These are phyloP conservation scores for Dryocosmus kuriphilus DNA, from an alignment of 2,888 invertebrate species.

Conservation along the genomic window DNA sequence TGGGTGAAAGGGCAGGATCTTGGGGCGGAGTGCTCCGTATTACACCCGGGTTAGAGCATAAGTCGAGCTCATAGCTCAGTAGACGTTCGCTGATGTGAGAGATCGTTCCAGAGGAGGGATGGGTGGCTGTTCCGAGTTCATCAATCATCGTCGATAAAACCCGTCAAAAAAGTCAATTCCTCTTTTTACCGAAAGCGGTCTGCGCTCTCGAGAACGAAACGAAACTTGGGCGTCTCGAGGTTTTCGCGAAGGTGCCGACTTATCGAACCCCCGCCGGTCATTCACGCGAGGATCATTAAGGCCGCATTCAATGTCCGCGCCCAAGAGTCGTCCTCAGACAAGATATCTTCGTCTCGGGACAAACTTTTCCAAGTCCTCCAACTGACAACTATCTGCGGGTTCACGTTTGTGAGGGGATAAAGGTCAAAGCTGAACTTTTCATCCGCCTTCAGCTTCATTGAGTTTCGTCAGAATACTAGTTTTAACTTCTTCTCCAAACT, in stretches of 20 bases:
- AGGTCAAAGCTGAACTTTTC: slow-evolving; percentile 37
- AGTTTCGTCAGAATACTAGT: slow-evolving; percentile 28
- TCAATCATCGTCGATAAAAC: slow-evolving; percentile 72
- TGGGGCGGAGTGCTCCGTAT: slow-evolving; percentile 52
- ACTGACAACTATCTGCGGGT: slow-evolving; percentile 35
- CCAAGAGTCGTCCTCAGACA: slow-evolving; percentile 11
- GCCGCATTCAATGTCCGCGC: slow-evolving; percentile 15
- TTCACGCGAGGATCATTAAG: slow-evolving; percentile 21
- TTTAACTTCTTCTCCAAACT: slow-evolving; percentile 29
- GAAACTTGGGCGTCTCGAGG: not conserved
- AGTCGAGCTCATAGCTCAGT: slow-evolving; percentile 25
- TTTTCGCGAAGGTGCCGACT: slow-evolving; percentile 10
- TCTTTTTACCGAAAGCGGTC: slow-evolving; percentile 58
- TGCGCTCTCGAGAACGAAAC: not conserved
- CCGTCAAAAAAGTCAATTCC: slow-evolving; percentile 65
- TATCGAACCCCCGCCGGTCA: slow-evolving; percentile 15
- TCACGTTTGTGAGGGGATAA: slow-evolving; percentile 19
- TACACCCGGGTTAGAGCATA: slow-evolving; percentile 37
- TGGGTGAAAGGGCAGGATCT: slow-evolving; percentile 41
- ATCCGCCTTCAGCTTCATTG: slow-evolving; percentile 34
- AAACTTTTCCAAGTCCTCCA: slow-evolving; percentile 34
- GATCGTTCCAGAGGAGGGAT: slow-evolving; percentile 28
- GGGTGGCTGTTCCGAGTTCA: slow-evolving; percentile 60
- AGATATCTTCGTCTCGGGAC: not conserved
- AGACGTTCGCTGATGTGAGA: slow-evolving; percentile 29